Conservation (phyloP, 2,888 invertebrate species). For the Arctia plantaginis region DNA sequence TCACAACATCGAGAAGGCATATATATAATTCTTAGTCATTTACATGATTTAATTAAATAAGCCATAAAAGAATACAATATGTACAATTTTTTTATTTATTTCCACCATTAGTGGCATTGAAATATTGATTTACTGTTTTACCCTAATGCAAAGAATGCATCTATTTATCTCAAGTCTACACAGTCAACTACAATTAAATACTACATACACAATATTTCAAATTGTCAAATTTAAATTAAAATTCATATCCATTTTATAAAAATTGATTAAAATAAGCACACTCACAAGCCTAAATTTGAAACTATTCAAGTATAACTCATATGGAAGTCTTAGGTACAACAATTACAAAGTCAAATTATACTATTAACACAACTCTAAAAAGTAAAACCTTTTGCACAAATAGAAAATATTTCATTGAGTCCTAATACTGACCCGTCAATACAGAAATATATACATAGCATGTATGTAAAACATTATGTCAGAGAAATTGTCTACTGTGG, state of each 20-base stretch:
- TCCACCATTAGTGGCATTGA: conserved; percentile 28
- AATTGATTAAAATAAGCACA: conserved; percentile 27
- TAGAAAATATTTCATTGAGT: conserved; percentile 9
- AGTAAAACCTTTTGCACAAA: conserved; percentile 25
- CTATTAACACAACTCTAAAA: conserved; percentile 19
- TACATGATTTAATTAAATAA: conserved; percentile 44
- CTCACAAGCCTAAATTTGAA: conserved; percentile 26
- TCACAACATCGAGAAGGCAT: conserved; percentile 5
- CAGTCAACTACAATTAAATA: conserved; percentile 21
- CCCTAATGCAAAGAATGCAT: conserved; percentile 47
- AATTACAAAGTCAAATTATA: conserved; percentile 18
- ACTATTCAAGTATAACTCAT: conserved; percentile 14
- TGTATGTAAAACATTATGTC: conserved; percentile 8
- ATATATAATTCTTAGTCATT: conserved; percentile 28
- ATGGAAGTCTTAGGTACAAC: conserved; percentile 14
- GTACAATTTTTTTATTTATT: conserved; percentile 39
- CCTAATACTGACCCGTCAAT: conserved; percentile 21
- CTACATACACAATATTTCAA: conserved; percentile 33
- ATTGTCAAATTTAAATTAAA: conserved; percentile 33
- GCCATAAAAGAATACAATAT: conserved; percentile 46
- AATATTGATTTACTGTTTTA: conserved; percentile 46
- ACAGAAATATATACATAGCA: conserved; percentile 16
- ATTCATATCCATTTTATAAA: conserved; percentile 27
- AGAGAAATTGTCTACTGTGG: conserved; percentile 50
- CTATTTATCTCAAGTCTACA: conserved; percentile 40